Conservation (phyloP, 2,797 vertebrate genomes). For the Falco cherrug region DNA sequence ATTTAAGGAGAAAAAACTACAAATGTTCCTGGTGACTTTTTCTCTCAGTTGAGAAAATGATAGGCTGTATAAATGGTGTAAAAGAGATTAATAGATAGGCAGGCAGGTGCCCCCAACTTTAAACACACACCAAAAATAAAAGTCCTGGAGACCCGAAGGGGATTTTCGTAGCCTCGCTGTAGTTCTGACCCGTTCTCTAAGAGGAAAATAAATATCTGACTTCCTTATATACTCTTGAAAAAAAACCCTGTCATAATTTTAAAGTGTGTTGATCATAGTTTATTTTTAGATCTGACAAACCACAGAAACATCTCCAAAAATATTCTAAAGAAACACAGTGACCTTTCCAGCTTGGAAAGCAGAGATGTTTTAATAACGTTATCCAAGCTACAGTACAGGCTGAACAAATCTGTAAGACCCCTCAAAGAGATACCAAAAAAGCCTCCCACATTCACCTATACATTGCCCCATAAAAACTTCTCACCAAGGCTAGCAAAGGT, state of each 20-base stretch:
- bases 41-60: background rate
- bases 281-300: slow-evolving; percentile 65
- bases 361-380: background rate
- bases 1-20: background rate
- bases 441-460: background rate
- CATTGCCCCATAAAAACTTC: background rate
- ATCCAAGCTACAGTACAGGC: background rate
- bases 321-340: slow-evolving; percentile 43
- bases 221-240: background rate
- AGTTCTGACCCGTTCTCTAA: background rate
- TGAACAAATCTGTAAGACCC: background rate
- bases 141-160: background rate
- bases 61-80: background rate
- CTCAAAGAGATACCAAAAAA: background rate
- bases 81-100: background rate
- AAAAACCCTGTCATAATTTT: slow-evolving; percentile 16
- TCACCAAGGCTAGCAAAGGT: background rate
- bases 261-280: slow-evolving; percentile 12
- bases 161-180: background rate
- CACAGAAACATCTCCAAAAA: slow-evolving; percentile 52
- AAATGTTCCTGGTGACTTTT: background rate
- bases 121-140: background rate
- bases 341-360: slow-evolving; percentile 25
- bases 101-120: background rate
- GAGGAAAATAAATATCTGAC: background rate